Conservation (phyloP, 2,888 invertebrate species). For the Argyresthia albistria region DNA sequence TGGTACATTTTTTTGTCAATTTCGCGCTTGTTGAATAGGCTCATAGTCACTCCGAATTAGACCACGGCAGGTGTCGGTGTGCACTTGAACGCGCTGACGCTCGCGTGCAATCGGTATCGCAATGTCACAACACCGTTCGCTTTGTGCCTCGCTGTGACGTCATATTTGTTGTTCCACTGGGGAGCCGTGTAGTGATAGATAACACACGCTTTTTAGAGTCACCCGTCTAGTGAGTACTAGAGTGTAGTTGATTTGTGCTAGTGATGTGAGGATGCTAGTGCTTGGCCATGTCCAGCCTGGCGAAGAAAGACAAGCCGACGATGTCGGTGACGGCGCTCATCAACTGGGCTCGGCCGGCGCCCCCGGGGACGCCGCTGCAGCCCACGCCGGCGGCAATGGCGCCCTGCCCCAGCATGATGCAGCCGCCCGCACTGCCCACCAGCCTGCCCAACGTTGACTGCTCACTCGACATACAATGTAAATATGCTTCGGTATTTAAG, state of each 20-base stretch:
- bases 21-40: conserved; percentile 46
- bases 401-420: conserved; percentile 32
- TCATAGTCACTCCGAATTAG: conserved; percentile 43
- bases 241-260: conserved; percentile 20
- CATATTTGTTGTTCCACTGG: not conserved
- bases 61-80: conserved; percentile 15
- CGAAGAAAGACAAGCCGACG: conserved; percentile 90
- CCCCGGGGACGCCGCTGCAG: conserved; percentile 33
- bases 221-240: not conserved
- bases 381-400: conserved; percentile 47
- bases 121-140: conserved; percentile 59
- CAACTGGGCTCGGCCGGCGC: conserved; percentile 75
- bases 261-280: conserved; percentile 67
- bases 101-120: conserved; percentile 61
- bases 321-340: conserved; percentile 89
- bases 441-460: conserved; percentile 48
- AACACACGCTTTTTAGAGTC: too few relatives aligned
- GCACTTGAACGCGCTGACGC: conserved; percentile 31
- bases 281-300: conserved; percentile 72
- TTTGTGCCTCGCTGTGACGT: conserved; percentile 22
- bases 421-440: conserved; percentile 35
- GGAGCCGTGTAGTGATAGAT: not conserved
- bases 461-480: conserved; percentile 65
- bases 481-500: conserved; percentile 19
- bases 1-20: conserved; percentile 56